phyloP scores from a whole-genome alignment of 2,113 vertebrate species.

The Anolis sagrei region DNA sequence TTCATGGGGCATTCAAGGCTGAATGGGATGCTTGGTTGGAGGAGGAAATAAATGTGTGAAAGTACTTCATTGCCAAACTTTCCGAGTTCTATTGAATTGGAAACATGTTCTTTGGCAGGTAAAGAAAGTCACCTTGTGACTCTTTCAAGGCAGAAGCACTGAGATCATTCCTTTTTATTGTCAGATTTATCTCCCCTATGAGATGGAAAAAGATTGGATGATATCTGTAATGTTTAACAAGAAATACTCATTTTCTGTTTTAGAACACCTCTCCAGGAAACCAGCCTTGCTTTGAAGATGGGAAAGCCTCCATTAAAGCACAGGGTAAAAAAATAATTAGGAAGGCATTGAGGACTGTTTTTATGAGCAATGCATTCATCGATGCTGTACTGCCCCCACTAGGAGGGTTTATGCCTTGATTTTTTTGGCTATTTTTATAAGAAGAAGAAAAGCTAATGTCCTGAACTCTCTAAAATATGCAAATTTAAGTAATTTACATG shows the following conservation, averaged over 20 bases:
- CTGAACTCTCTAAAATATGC: not conserved
- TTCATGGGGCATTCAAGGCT: not conserved
- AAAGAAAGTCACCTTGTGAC: not conserved
- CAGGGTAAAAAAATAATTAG: constrained; percentile 9
- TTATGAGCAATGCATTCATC: not conserved
- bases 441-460: not conserved
- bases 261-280: not conserved
- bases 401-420: not conserved
- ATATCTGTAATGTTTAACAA: not conserved
- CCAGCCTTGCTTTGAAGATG: not conserved
- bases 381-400: not conserved
- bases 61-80: not conserved
- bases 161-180: not conserved
- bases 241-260: constrained; percentile 16
- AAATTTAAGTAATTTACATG: not conserved
- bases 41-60: not conserved
- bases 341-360: not conserved
- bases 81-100: not conserved
- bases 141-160: not conserved
- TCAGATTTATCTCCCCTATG: not conserved
- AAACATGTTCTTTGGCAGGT: not conserved
- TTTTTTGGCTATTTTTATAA: not conserved
- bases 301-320: not conserved
- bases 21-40: not conserved
- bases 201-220: not conserved